A percentile compares a stretch with the other conserved stretches of the same genome.
These are phyloP conservation scores for Orchesellides sinensis DNA, from an alignment of 2,888 invertebrate genomes.

Conservation along the genomic window DNA sequence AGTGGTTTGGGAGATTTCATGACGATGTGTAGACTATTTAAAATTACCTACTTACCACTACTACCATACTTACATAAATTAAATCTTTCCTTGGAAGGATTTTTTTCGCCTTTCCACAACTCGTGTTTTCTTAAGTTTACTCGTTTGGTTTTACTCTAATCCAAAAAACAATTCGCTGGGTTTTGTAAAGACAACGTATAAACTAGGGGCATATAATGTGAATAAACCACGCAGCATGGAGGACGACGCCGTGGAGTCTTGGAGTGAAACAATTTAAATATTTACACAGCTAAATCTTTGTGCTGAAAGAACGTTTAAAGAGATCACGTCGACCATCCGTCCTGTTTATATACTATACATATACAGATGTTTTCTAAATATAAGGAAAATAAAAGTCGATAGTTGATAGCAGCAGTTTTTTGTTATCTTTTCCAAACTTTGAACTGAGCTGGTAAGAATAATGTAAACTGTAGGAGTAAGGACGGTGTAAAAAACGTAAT, in stretches of 20 bases:
- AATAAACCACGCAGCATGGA: not conserved
- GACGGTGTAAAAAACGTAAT: too few relatives aligned
- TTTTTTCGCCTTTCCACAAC: constrained; percentile 6
- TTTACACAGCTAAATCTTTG: constrained; percentile 23
- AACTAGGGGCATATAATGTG: not conserved
- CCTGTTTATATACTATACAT: too few relatives aligned
- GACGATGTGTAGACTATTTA: constrained; percentile 40
- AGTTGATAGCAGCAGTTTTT: too few relatives aligned
- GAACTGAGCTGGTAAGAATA: too few relatives aligned
- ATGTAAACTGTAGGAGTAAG: too few relatives aligned
- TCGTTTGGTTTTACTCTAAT: constrained; percentile 1
- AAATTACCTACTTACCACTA: constrained; percentile 25
- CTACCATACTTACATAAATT: constrained; percentile 43
- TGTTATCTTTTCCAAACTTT: too few relatives aligned
- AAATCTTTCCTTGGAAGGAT: constrained; percentile 13
- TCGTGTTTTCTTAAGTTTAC: too few relatives aligned
- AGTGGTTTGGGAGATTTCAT: constrained; percentile 30
- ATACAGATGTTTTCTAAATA: too few relatives aligned
- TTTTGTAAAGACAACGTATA: constrained; percentile 8
- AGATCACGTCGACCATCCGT: constrained; percentile 19
- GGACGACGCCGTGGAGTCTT: not conserved
- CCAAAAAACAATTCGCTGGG: constrained; percentile 33
- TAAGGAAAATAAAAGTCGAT: too few relatives aligned
- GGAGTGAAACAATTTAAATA: constrained; percentile 17
- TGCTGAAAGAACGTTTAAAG: constrained; percentile 30